Evolutionary conservation across 2,113 vertebrate species (phyloP), one percentile per base, ranked within the genome.

Genomic region (Eira barbara): DNA sequence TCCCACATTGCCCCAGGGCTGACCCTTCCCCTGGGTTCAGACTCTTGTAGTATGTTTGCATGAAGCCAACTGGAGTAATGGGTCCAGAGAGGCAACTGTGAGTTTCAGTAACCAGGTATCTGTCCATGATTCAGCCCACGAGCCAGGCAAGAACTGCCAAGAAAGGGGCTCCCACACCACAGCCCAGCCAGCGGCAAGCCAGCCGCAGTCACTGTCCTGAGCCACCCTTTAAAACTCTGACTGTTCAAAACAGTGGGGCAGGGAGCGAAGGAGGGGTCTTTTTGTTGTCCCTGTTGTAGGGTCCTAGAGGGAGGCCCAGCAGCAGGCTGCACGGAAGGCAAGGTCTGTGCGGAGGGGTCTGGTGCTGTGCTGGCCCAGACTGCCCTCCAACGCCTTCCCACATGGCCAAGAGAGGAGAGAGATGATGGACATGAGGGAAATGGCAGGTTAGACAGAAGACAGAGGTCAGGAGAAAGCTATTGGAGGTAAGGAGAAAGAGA

Each of bases 341-440:
- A 34, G n/a, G 36, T n/a, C 76, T 36, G 61, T 27, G 67, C 18
- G 15, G 13, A 20, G 21, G 21, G 3, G 3, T 25, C 47, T 49
- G 76, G 34, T 17, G 36, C 59, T 27, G 8, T 23, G 9, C 59
- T 39, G 39, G 11, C 25, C 63, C 39, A 80, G 49, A 57, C 13
- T 81, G 52, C n/a, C 61, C 52, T 67, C 45, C 36, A 39, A 17
- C 23, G 49, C 91, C 18, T 57, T 18, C 47, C 49, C 47, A 45
- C 2, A 21, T n/a, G 67, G 21, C 81, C n/a, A 13, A 85, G 71
- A 69, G 57, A 83, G 42, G 36, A 71, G 47, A 74, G 27, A 78
- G 1, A 8, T 31, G 78, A 39, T 81, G 73, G 73, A 27, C n/a
- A 0, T 0, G 7, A 52, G 14, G 71, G 14, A 20, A 2, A 63